Evolutionary conservation across 1,140 invertebrate species (phyloP), one percentile per base, ranked within the genome.

Genomic region (Lepidurus arcticus): DNA sequence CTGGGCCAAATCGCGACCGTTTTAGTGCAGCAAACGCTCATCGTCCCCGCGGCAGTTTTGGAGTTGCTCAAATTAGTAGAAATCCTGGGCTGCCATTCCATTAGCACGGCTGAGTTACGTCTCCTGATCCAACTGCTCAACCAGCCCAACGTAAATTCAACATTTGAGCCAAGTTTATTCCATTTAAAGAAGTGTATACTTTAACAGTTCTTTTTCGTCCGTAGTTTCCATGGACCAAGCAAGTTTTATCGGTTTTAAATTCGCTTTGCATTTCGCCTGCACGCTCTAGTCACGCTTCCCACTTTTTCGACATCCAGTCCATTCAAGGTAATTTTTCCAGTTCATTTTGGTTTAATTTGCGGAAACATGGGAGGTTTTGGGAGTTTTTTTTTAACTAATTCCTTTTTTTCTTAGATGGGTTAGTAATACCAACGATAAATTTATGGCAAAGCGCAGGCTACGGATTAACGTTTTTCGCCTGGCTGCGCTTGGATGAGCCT

Each of bases 401-500:
- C 74, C 43, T 77, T 79, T 75, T 34, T 24, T 78, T 79, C 81
- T 44, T 78, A 82, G 81, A 90, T 84, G 88, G 88, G 4, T 88
- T 90, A 76, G 82, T 81, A 24, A 84, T 90, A 42, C 84, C 87
- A 6, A 85, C 85, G 73, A 86, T 88, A 42, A 83, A 83, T 9
- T 87, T 88, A 81, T 90, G 85, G 88, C 87, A 84, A 75, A 86
- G 88, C 11, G 88, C 88, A 10, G 86, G 87, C 1, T 89, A 88
- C 82, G 88, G 88, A 53, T 90, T 90, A 80, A 87, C 86, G 34
- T 90, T 90, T 80, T 89, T 90, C 81, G 84, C 87, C 42, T 89
- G 90, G 84, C 79, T 90, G 8, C 85, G 88, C 73, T 84, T 91
- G 21, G 87, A 88, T 81, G 82, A 83, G 44, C 44, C 81, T 1